Evolutionary conservation across 2,888 invertebrate genomes (phyloP).

Genomic region (Patella ulyssiponensis): DNA sequence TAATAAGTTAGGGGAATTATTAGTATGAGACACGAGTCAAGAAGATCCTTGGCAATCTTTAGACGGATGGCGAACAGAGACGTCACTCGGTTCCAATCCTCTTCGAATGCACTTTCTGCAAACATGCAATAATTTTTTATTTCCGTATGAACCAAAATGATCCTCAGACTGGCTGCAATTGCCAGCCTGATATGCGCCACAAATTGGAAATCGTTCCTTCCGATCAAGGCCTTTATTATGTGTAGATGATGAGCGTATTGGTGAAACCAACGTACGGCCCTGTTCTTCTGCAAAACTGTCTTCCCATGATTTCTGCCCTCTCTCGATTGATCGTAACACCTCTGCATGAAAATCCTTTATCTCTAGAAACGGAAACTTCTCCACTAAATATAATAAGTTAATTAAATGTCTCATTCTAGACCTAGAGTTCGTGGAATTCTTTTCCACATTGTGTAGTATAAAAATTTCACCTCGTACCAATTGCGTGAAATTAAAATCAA

Average conservation of each 20-base stretch:
- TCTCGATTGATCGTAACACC: not conserved
- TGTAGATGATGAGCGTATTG: not conserved
- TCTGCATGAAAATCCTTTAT: not conserved
- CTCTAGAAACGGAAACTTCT: not conserved
- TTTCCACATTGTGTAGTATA: not conserved
- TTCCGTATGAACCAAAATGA: not conserved
- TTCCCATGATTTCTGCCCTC: not conserved
- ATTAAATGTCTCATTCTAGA: not conserved
- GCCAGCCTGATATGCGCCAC: not conserved
- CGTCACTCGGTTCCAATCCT: not conserved
- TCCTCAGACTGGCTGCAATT: not conserved
- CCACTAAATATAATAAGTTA: not conserved
- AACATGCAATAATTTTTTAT: not conserved
- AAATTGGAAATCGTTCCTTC: not conserved
- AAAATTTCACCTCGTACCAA: not conserved
- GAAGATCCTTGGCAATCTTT: too few relatives aligned
- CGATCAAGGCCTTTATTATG: not conserved
- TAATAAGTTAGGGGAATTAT: not conserved
- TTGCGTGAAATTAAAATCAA: not conserved
- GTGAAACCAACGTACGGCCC: not conserved
- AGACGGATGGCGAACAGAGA: too few relatives aligned
- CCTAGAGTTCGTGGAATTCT: not conserved
- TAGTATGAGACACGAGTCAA: too few relatives aligned
- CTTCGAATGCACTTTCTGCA: not conserved
- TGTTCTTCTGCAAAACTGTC: constrained; percentile 4